Evolutionary conservation across 2,888 invertebrate genomes (phyloP), one percentile per base, ranked within the genome.

Genomic region (Branchellion lobata): DNA sequence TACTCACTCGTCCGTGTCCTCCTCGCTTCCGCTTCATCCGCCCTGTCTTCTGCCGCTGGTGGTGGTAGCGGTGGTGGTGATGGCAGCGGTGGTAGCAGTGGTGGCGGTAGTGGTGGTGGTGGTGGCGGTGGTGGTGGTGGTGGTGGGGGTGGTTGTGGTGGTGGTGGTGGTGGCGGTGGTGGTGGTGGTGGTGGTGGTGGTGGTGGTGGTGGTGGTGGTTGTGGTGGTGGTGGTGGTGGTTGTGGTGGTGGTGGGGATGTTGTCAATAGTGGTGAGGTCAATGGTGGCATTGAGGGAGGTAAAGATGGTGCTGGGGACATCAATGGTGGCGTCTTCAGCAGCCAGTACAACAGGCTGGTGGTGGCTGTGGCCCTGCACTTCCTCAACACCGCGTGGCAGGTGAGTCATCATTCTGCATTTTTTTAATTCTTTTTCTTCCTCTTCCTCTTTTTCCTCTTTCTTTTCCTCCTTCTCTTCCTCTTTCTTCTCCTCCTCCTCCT

Each of bases 371-470:
- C 75, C 27, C 75, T 75, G n/a, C 75, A 75, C 53, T 27, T 40
- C 33, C 53, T 75, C 31, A 53, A 47, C 40, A 51, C 51, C 51
- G 51, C 27, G 27, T 75, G 75, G 75, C 51, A 75, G 75, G 75
- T 53, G 75, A 29, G 27, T 31, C 27, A 53, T n/a, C 36, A 1
- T 36, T 1, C 1, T 34, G 18, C 11, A n/a, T 8, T 73, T 34
- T 33, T 34, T 73, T 73, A n/a, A 33, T 74, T 33, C 34, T 24
- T 8, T 65, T 65, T 8, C 11, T 65, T 8, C 11, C 24, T 65
- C 24, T n/a, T 24, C 24, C 8, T 47, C 18, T 47, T 47, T 47
- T 14, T 47, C 18, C 18, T 14, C 18, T 8, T 47, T 47, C 11
- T 47, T 47, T 47, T 47, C 47, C 8, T 47, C 18, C 8, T 47